phyloP scores from a whole-genome alignment of 2,797 vertebrate species.

The Diplodus puntazzo region DNA sequence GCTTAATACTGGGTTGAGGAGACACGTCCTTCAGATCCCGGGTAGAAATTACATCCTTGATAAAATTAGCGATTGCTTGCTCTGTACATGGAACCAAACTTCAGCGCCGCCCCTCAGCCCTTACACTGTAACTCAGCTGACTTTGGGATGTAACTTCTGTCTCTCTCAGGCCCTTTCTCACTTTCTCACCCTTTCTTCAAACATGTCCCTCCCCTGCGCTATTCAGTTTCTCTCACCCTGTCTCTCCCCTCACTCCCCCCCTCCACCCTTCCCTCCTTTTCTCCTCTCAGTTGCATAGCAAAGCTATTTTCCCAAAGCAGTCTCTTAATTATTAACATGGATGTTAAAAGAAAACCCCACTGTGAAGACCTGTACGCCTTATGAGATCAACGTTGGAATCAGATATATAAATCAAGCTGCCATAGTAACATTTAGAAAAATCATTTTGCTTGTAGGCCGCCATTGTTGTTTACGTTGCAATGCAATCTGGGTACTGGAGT shows the following conservation, averaged over 20 bases:
- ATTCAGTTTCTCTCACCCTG: slow-evolving; percentile 5
- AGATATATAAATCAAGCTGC: too few species aligned
- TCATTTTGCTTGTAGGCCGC: too few species aligned
- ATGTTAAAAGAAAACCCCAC: slow-evolving; percentile 1
- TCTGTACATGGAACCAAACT: not conserved
- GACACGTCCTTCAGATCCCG: not conserved
- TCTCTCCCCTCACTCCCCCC: not conserved
- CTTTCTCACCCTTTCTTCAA: not conserved
- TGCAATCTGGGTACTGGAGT: too few species aligned
- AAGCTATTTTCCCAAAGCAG: slow-evolving; percentile 45
- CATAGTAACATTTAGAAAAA: too few species aligned
- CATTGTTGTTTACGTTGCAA: too few species aligned
- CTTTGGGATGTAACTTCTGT: not conserved
- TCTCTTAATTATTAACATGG: slow-evolving; percentile 65
- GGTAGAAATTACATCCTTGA: not conserved
- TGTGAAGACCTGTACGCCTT: too few species aligned
- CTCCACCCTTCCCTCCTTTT: not conserved
- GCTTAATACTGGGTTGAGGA: not conserved
- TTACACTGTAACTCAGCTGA: slow-evolving; percentile 10
- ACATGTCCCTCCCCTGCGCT: not conserved
- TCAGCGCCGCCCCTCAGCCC: not conserved
- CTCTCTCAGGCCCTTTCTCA: slow-evolving; percentile 7
- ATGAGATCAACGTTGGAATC: too few species aligned
- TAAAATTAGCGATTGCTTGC: not conserved
- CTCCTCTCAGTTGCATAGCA: slow-evolving; percentile 14